Conservation (phyloP, 2,888 invertebrate species). For the Cotesia congregata region DNA sequence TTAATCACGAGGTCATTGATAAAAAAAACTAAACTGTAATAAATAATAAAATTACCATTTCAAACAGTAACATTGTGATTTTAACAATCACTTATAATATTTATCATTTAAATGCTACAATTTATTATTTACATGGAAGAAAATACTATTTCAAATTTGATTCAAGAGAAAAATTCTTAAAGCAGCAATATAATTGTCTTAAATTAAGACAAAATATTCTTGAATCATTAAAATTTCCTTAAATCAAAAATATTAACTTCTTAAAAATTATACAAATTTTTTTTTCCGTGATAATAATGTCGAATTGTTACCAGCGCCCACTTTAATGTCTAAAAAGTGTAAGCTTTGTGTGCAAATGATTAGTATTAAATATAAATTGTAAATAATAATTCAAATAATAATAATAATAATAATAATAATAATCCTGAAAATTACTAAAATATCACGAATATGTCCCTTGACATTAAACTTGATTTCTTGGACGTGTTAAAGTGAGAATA, state of each 20-base stretch:
- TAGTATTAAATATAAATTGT: not conserved
- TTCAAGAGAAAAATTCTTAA: too few species aligned
- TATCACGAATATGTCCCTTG: not conserved
- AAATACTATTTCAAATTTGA: too few species aligned
- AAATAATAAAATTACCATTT: too few species aligned
- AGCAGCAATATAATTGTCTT: too few species aligned
- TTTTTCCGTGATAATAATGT: slow-evolving; percentile 30
- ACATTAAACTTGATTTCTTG: not conserved
- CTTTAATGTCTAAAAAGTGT: slow-evolving; percentile 2
- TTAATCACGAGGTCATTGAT: slow-evolving; percentile 22
- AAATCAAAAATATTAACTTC: too few species aligned
- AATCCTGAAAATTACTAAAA: not conserved
- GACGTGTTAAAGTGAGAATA: not conserved
- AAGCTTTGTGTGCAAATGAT: slow-evolving; percentile 1
- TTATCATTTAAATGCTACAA: too few species aligned
- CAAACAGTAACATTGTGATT: too few species aligned
- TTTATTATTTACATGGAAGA: too few species aligned
- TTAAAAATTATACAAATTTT: not conserved
- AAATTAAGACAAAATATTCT: too few species aligned
- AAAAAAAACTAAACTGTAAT: not conserved
- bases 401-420: slow-evolving; percentile 12
- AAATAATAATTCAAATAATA: not conserved
- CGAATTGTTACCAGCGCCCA: slow-evolving; percentile 31
- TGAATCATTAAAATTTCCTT: too few species aligned
- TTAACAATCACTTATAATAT: too few species aligned